Base-by-base conservation (phyloP, 2,888 invertebrate species). In the Cerastis leucographa region DNA sequence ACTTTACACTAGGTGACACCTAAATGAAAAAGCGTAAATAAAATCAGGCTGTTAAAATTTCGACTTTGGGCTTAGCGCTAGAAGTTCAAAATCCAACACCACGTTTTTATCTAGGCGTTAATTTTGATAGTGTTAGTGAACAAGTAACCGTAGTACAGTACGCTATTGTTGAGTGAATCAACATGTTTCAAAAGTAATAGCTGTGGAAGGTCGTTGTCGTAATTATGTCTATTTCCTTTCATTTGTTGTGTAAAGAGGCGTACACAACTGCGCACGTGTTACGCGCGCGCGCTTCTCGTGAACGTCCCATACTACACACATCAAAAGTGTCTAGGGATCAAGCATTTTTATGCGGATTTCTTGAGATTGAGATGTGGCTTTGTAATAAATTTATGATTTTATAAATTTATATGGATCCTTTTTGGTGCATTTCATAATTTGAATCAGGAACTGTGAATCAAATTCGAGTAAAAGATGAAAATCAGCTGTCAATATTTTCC, bases 131-230 rank as follows among this genome's bases (percentile, higher is more conserved):
- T 62, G 40, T 42, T 62, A 1, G 62, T 62, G 14, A 42, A n/a
- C 8, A 64, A 3, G 8, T 22, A 42, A 42, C 22, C 22, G 62
- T 1, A 25, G 19, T 29, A 61, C 22, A 59, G 9, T 61, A 3
- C 19, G 6, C 44, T 66, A 56, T 64, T 74, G 51, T 68, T 64
- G 29, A 49, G 51, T 44, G 62, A 68, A 68, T 74, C 54, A 74
- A 64, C 54, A 44, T 29, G 40, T 67, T 73, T 80, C 29, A 42
- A 80, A 56, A 44, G 46, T 61, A 62, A 80, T 56, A 14, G n/a
- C 56, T n/a, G 14, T 6, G 42, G 56, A 35, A 62, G 72, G 80
- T 56, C 35, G 25, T 5, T 22, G 2, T n/a, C 11, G 29, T n/a
- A 65, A 49, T 56, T 49, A 42, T 35, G 40, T 22, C 3, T 64